Percentiles rank a stretch among this genome's conserved stretches.
Evolutionary conservation across 2,888 invertebrate genomes (phyloP).

Genomic region (Acanthosepion pharaonis): DNA sequence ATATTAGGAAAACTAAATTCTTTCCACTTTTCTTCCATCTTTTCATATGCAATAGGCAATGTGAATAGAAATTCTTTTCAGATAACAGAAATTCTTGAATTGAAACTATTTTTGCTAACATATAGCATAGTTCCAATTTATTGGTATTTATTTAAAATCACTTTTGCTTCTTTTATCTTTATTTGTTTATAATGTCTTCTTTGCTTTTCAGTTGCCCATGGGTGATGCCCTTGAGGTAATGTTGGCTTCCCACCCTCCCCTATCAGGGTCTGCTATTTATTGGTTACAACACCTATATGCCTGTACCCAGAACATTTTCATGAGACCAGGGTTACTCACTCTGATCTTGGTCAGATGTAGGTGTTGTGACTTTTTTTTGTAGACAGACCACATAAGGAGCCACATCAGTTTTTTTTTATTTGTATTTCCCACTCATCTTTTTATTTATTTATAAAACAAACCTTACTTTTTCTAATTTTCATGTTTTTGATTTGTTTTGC

Average conservation of each 20-base stretch:
- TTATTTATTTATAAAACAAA: neutral
- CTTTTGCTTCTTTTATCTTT: neutral
- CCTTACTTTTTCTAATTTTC: neutral
- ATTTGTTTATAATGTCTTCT: conserved; percentile 36
- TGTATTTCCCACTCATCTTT: neutral
- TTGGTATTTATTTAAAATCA: neutral
- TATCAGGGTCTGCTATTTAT: neutral
- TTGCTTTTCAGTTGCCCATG: conserved; percentile 46
- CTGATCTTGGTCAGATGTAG: neutral
- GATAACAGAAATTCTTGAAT: neutral
- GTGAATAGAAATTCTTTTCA: neutral
- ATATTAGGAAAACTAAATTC: too few relatives aligned
- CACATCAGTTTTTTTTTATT: neutral
- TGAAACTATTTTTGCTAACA: too few relatives aligned
- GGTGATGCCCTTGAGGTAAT: conserved; percentile 41
- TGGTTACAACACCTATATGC: neutral
- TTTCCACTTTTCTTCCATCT: neutral
- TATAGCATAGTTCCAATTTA: too few relatives aligned
- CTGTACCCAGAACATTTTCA: neutral
- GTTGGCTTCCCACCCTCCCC: neutral
- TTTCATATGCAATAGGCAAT: neutral
- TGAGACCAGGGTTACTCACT: neutral
- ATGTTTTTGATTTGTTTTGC: neutral
- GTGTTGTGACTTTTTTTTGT: neutral
- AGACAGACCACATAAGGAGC: neutral